Evolutionary conservation across 2,888 invertebrate genomes (phyloP).

Genomic region (Sarcophaga variegata): DNA sequence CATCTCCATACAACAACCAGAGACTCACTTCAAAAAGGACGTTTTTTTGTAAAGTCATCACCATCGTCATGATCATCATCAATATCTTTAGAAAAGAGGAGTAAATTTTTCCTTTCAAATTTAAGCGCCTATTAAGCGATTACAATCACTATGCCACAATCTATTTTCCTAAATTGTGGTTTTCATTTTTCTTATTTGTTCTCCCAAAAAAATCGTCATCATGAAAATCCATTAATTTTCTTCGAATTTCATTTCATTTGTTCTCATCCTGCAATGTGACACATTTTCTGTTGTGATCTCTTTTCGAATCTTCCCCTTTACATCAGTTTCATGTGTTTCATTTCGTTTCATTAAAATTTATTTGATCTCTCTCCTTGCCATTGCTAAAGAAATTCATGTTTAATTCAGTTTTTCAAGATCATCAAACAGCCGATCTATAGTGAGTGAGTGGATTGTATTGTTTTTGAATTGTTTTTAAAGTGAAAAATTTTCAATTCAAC

Average conservation of each 20-base stretch:
- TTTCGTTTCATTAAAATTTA: not conserved
- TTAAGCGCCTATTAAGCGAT: slow-evolving; percentile 60
- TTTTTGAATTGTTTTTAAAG: slow-evolving; percentile 37
- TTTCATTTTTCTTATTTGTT: slow-evolving; percentile 1
- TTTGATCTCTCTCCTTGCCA: slow-evolving; percentile 22
- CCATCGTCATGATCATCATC: slow-evolving; percentile 43
- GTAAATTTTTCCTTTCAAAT: slow-evolving; percentile 27
- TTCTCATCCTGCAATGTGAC: slow-evolving; percentile 63
- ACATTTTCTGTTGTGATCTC: slow-evolving; percentile 26
- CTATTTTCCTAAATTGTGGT: slow-evolving; percentile 23
- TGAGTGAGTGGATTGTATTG: slow-evolving; percentile 4
- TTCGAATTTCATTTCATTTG: slow-evolving; percentile 17
- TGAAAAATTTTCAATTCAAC: slow-evolving; percentile 15
- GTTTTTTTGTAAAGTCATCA: slow-evolving; percentile 56
- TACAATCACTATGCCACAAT: slow-evolving; percentile 13
- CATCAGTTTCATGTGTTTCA: not conserved
- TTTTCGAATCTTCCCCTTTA: too few relatives aligned
- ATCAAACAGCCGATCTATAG: slow-evolving; percentile 1
- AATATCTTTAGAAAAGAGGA: slow-evolving; percentile 15
- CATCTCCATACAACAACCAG: slow-evolving; percentile 52
- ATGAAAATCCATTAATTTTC: slow-evolving; percentile 62
- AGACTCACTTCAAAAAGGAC: slow-evolving; percentile 44
- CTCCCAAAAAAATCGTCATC: slow-evolving; percentile 18
- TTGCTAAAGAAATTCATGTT: slow-evolving; percentile 45
- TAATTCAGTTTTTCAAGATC: slow-evolving; percentile 32